These are phyloP conservation scores for Lontra canadensis DNA, from an alignment of 2,113 vertebrate genomes.

Conservation along the genomic window DNA sequence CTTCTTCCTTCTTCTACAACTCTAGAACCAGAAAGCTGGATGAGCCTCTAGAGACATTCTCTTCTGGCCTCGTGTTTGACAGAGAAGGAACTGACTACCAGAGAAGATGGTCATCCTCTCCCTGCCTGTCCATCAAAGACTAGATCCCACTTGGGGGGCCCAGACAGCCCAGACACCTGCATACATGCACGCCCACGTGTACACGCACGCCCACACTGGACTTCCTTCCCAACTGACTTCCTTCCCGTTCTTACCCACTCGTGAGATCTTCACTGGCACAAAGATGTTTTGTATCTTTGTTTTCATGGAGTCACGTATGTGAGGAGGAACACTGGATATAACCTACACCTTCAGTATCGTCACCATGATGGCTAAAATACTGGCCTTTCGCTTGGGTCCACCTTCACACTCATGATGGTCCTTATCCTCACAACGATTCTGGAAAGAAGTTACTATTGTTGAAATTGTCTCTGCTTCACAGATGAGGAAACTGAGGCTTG, in stretches of 20 bases:
- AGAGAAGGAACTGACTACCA: neutral
- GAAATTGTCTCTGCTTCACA: neutral
- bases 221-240: neutral
- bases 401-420: neutral
- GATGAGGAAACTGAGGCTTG: neutral
- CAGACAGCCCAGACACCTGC: neutral
- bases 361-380: neutral
- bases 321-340: neutral
- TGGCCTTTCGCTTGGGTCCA: neutral
- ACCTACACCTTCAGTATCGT: neutral
- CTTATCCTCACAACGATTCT: neutral
- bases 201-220: fast-evolving
- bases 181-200: fast-evolving
- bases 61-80: neutral
- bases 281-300: neutral
- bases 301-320: neutral
- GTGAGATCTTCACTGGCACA: neutral
- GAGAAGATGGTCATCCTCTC: neutral
- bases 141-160: neutral
- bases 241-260: neutral
- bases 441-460: neutral
- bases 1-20: neutral
- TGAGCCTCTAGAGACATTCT: neutral
- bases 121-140: neutral
- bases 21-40: neutral